Base-by-base conservation (phyloP, 2,113 vertebrate genomes). In the Pterocles gutturalis region DNA sequence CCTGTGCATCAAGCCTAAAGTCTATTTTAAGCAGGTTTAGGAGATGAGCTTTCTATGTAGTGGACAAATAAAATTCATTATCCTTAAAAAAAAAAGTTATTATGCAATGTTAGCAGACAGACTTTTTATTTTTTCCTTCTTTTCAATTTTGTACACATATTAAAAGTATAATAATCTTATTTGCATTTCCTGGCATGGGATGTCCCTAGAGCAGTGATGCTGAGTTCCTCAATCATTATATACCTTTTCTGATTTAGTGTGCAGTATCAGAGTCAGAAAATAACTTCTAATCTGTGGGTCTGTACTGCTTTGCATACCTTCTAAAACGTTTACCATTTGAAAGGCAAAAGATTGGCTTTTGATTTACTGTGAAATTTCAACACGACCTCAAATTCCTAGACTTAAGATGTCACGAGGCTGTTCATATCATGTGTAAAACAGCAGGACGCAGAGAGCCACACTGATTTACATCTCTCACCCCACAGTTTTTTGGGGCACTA, bases 171-270 rank as follows among this genome's bases (percentile, higher is more conserved):
- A 93, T 89, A 83, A 13, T 24, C 36, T 77, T 57, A 58, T 61
- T 87, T 90, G 72, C 76, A 77, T 96, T 90, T 88, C 34, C 62
- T 88, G 46, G 57, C 29, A 43, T 1, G 10, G 4, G 2, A 8
- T 75, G 26, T 85, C 89, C 66, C 72, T 79, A 36, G 75, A 55
- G 60, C 75, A 77, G 29, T 64, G 49, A 31, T 36, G n/a, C 80
- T 18, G 54, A 78, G 77, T 70, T 81, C 61, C 69, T 90, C 76
- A 64, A 11, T 48, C 71, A 21, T 26, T 15, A 12, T 79, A 33
- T 79, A 33, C 73, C 57, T 81, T 66, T 61, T 48, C 79, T 93
- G 48, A 87, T 90, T 87, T 91, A 92, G 72, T 90, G 57, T 66
- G 29, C 43, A 84, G 29, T 45, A 38, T 85, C 77, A 81, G 61